Conservation (phyloP, 2,113 vertebrate genomes). For the Ceuthmochares aereus region DNA sequence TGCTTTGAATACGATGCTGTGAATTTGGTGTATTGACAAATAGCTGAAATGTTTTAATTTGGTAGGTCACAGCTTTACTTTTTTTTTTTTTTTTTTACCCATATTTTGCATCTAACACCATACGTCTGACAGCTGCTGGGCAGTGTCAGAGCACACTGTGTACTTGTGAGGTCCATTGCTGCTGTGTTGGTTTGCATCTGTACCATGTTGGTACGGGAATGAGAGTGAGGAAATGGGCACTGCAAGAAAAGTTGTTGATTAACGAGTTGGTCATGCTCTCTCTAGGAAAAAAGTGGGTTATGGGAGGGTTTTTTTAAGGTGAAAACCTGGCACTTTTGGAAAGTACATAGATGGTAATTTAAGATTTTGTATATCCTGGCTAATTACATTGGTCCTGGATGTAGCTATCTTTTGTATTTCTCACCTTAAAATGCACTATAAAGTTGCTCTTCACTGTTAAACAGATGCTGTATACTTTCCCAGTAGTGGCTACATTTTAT, state of each 20-base stretch:
- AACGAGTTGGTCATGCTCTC: neutral
- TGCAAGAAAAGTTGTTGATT: neutral
- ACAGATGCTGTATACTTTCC: neutral
- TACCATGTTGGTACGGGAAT: rapidly evolving
- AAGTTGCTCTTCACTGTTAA: neutral
- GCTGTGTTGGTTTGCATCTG: neutral
- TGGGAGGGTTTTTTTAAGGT: neutral
- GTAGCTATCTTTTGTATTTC: neutral
- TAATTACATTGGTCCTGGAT: neutral
- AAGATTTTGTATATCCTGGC: neutral
- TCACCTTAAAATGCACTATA: neutral
- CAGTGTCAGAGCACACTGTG: rapidly evolving
- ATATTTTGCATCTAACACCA: neutral
- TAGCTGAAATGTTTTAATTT: neutral
- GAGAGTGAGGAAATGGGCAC: neutral
- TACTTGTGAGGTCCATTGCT: neutral
- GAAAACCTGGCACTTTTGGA: neutral
- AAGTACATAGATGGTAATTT: neutral
- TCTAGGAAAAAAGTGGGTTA: neutral
- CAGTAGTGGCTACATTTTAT: neutral
- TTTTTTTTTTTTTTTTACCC: rapidly evolving
- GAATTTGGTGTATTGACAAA: neutral
- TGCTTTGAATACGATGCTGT: neutral
- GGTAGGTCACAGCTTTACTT: neutral
- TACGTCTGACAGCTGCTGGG: neutral